Evolutionary conservation across 2,797 vertebrate species (phyloP).

Genomic region (Liasis olivaceus): DNA sequence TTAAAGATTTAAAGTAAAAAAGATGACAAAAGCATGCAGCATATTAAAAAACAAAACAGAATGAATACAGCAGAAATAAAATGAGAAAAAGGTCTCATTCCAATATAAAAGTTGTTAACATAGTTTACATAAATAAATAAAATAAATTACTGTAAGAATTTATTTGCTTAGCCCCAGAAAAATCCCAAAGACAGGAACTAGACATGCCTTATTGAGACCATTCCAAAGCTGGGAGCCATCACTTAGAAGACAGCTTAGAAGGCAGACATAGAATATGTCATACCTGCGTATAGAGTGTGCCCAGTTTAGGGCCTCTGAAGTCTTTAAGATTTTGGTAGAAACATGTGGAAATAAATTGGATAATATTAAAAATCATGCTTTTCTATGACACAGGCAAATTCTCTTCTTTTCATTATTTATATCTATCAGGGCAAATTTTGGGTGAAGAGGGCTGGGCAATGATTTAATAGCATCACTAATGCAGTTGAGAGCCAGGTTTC

Average conservation of each 20-base stretch:
- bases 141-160: neutral
- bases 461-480: neutral
- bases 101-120: neutral
- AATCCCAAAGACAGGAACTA: neutral
- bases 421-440: neutral
- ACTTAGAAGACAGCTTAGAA: neutral
- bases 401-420: neutral
- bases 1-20: neutral
- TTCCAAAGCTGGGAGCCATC: neutral
- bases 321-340: neutral
- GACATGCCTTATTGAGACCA: neutral
- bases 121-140: neutral
- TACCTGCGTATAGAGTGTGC: neutral
- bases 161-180: neutral
- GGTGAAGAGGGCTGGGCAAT: neutral
- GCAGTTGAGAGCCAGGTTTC: neutral
- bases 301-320: neutral
- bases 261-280: neutral
- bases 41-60: neutral
- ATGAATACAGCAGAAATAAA: too few relatives aligned
- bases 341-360: slow-evolving; percentile 18
- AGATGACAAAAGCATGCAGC: neutral
- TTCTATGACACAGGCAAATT: neutral
- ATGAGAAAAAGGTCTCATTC: too few relatives aligned
- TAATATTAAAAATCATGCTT: slow-evolving; percentile 49